Percentiles rank a stretch among this genome's conserved stretches.
These are phyloP conservation scores for Ophraella communa DNA, from an alignment of 2,888 invertebrate genomes.

Conservation along the genomic window DNA sequence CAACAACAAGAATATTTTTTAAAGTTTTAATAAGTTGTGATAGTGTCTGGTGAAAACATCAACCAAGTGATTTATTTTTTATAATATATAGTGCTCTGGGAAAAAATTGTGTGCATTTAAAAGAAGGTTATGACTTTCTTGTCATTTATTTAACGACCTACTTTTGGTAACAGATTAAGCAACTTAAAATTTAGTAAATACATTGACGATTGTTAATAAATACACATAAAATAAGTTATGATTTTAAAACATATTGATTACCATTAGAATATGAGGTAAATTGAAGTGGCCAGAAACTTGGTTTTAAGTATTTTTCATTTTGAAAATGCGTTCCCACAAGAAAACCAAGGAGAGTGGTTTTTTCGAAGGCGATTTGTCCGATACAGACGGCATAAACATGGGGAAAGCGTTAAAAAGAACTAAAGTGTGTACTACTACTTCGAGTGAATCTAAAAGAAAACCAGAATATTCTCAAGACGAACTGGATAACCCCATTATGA, in stretches of 20 bases:
- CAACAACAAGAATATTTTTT: conserved; percentile 29
- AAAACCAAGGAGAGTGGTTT: conserved; percentile 78
- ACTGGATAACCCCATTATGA: conserved; percentile 49
- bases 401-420: conserved; percentile 58
- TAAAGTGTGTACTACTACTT: conserved; percentile 55
- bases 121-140: conserved; percentile 36
- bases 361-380: conserved; percentile 77
- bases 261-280: conserved; percentile 25
- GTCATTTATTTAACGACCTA: conserved; percentile 48
- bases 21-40: conserved; percentile 29
- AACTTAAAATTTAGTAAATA: conserved; percentile 36
- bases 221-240: conserved; percentile 26
- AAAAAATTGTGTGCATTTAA: conserved; percentile 6
- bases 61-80: conserved; percentile 16
- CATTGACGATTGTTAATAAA: conserved; percentile 12
- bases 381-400: conserved; percentile 65
- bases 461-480: conserved; percentile 55
- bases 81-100: conserved; percentile 12
- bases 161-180: conserved; percentile 45
- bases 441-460: conserved; percentile 49
- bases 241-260: conserved; percentile 4
- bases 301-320: conserved; percentile 6
- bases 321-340: conserved; percentile 59
- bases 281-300: conserved; percentile 21
- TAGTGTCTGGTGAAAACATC: conserved; percentile 26